phyloP scores from a whole-genome alignment of 2,888 invertebrate species.

The Andrena dorsata region DNA sequence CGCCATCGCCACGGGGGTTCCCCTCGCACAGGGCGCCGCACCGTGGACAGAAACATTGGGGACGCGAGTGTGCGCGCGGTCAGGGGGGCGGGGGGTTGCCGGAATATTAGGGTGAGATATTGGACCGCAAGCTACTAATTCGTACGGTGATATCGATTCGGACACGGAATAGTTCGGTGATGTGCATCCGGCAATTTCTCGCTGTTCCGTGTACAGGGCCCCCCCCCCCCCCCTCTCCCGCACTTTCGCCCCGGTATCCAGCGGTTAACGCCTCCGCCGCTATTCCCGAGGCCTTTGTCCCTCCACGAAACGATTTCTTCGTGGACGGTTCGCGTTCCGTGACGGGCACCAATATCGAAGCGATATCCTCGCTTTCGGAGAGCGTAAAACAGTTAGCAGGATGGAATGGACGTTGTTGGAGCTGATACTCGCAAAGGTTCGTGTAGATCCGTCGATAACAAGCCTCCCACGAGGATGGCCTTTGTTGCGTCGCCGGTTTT shows the following conservation, averaged over 20 bases:
- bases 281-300: conserved; percentile 56
- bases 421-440: neutral
- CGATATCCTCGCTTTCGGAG: conserved; percentile 37
- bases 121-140: conserved; percentile 82
- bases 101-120: conserved; percentile 80
- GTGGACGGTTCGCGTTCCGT: conserved; percentile 58
- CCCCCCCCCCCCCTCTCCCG: no score
- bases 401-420: conserved; percentile 8
- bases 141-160: conserved; percentile 78
- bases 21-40: conserved; percentile 45
- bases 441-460: neutral
- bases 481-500: no score
- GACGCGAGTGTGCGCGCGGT: conserved; percentile 37
- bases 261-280: conserved; percentile 42
- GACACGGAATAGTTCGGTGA: conserved; percentile 72
- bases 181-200: conserved; percentile 74
- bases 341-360: conserved; percentile 57
- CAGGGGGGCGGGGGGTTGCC: conserved; percentile 46
- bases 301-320: conserved; percentile 26
- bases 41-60: conserved; percentile 58
- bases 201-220: conserved; percentile 23
- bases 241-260: conserved; percentile 18
- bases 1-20: conserved; percentile 80
- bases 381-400: neutral
- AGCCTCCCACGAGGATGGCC: neutral